These are phyloP conservation scores for Sipha maydis DNA, from an alignment of 2,888 invertebrate species.

Conservation along the genomic window DNA sequence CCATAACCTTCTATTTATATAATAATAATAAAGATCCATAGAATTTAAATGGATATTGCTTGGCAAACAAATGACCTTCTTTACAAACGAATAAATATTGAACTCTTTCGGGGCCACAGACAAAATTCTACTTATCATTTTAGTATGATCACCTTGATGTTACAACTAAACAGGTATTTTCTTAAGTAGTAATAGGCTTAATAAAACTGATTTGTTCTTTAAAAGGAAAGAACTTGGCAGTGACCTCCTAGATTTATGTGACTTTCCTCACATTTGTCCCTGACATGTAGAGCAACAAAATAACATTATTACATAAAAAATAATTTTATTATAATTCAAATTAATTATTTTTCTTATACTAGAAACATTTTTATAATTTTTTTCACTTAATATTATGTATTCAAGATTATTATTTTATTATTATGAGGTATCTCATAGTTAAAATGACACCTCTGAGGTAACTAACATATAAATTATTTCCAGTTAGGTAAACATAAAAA, in stretches of 20 bases:
- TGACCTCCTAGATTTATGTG: conserved; percentile 38
- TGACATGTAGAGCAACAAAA: conserved; percentile 29
- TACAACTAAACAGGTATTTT: conserved; percentile 56
- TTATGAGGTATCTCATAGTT: too few relatives aligned
- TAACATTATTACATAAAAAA: background rate
- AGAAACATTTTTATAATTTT: too few relatives aligned
- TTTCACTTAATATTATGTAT: too few relatives aligned
- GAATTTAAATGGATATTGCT: conserved; percentile 30
- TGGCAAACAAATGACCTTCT: conserved; percentile 45
- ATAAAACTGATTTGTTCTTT: conserved; percentile 48
- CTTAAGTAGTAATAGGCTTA: conserved; percentile 41
- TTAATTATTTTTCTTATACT: too few relatives aligned
- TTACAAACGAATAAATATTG: conserved; percentile 47
- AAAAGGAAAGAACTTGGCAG: conserved; percentile 60
- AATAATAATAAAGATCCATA: conserved; percentile 27
- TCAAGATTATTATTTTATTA: too few relatives aligned
- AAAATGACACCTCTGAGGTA: too few relatives aligned
- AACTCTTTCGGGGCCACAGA: conserved; percentile 48
- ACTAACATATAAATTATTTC: too few relatives aligned
- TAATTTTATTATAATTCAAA: background rate
- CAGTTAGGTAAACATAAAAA: too few relatives aligned
- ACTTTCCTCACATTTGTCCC: conserved; percentile 50
- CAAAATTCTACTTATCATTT: conserved; percentile 55
- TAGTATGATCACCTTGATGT: conserved; percentile 60
- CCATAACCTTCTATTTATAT: conserved; percentile 39